Evolutionary conservation across 1,140 invertebrate species (phyloP).

Genomic region (Ericerus pela): DNA sequence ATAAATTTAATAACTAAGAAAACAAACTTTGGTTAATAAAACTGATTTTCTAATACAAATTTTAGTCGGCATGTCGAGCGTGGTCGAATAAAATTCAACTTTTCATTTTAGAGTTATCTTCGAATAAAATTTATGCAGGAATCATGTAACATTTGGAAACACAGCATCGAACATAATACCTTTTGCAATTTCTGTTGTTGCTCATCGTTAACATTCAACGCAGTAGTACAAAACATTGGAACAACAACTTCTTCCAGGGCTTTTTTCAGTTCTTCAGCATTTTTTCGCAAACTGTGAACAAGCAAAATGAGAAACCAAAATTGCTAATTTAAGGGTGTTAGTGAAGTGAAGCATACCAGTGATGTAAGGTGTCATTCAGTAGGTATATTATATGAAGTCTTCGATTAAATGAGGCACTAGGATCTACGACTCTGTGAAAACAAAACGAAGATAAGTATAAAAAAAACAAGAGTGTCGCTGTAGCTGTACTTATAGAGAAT

Average conservation of each 20-base stretch:
- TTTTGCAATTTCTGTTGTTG: conserved; percentile 81
- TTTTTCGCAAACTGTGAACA: conserved; percentile 72
- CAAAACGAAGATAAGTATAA: conserved; percentile 24
- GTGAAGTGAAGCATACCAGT: conserved; percentile 58
- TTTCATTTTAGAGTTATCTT: too few species aligned
- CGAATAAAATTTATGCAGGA: neutral
- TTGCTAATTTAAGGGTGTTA: conserved; percentile 4
- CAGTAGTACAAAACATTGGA: conserved; percentile 90
- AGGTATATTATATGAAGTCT: conserved; percentile 94
- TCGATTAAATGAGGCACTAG: conserved; percentile 65
- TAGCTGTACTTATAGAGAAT: neutral
- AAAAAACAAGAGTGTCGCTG: neutral
- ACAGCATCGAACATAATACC: conserved; percentile 29
- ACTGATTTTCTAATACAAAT: neutral
- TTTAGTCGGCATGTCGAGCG: neutral
- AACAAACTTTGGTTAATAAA: conserved; percentile 1
- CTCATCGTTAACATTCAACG: conserved; percentile 64
- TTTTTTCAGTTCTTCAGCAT: conserved; percentile 78
- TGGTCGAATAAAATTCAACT: too few species aligned
- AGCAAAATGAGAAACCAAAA: neutral
- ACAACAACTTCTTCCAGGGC: conserved; percentile 84
- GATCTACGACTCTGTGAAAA: conserved; percentile 55
- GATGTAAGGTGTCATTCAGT: conserved; percentile 92
- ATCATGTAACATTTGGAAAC: neutral
- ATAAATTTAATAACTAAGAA: conserved; percentile 60